A percentile compares a stretch with the other conserved stretches of the same genome.
Evolutionary conservation across 2,113 vertebrate genomes (phyloP).

Genomic region (Anoplopoma fimbria): DNA sequence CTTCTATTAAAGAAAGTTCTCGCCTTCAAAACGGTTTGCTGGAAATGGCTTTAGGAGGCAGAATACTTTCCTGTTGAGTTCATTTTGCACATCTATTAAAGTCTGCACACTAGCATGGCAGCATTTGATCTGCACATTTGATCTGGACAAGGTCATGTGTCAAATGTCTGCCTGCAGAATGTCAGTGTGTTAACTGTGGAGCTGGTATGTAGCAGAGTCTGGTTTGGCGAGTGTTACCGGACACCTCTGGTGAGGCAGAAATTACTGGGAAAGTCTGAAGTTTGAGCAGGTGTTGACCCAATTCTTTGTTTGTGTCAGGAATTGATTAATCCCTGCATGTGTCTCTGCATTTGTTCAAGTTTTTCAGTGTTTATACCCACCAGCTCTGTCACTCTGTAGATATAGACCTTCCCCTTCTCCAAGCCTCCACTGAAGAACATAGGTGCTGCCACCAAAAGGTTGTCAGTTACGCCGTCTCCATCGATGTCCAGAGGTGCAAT

Average conservation of each 20-base stretch:
- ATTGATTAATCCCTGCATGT: conserved; percentile 12
- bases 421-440: conserved; percentile 96
- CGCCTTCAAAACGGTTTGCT: conserved; percentile 63
- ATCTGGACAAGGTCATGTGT: conserved; percentile 65
- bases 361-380: conserved; percentile 63
- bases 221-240: conserved; percentile 29
- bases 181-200: conserved; percentile 39
- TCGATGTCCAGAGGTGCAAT: conserved; percentile 90
- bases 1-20: conserved; percentile 68
- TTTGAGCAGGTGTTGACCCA: conserved; percentile 69
- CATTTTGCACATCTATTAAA: conserved; percentile 64
- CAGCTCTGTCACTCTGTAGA: conserved; percentile 88
- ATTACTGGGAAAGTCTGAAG: conserved; percentile 45
- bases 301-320: conserved; percentile 13
- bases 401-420: conserved; percentile 92
- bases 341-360: conserved; percentile 9
- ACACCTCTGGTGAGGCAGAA: conserved; percentile 44
- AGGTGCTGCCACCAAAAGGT: conserved; percentile 93
- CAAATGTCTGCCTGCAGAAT: conserved; percentile 54
- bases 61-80: conserved; percentile 83
- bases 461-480: conserved; percentile 88
- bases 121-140: conserved; percentile 54
- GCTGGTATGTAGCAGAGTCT: conserved; percentile 51
- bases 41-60: conserved; percentile 63
- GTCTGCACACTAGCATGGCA: conserved; percentile 46